Conservation (phyloP, 1,140 invertebrate genomes). For the Pomacea maculata region DNA sequence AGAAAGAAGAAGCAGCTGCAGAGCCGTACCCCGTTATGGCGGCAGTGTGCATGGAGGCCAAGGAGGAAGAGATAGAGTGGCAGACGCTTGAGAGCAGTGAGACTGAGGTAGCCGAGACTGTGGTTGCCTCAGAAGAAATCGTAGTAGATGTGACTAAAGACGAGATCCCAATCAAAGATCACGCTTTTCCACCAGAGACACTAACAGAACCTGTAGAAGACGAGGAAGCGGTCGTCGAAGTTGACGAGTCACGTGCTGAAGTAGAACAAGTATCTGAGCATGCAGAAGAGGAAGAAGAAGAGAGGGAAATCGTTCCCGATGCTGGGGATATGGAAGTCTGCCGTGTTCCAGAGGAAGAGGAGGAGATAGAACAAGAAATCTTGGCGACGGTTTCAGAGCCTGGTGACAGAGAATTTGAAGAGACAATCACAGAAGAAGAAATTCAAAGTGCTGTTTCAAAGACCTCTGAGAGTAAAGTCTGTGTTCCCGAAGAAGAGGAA, state of each 20-base stretch:
- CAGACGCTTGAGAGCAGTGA: neutral
- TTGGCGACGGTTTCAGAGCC: neutral
- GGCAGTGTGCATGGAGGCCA: no score
- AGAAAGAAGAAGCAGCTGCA: slow-evolving; percentile 4
- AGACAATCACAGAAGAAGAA: neutral
- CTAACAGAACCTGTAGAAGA: neutral
- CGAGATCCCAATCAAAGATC: neutral
- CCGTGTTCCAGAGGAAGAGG: no score
- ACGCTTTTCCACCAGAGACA: neutral
- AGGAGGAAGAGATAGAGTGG: no score
- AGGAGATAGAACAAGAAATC: neutral
- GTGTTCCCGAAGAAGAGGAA: slow-evolving; percentile 26
- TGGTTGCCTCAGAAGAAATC: no score
- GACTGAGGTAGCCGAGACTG: neutral
- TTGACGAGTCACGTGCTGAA: neutral
- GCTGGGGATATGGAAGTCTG: neutral
- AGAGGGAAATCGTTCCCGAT: neutral
- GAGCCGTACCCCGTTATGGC: neutral
- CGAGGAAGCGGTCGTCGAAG: neutral
- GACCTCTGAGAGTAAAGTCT: neutral
- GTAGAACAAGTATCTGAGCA: neutral
- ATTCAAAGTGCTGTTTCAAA: neutral
- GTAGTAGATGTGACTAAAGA: neutral
- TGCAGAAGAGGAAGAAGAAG: neutral
- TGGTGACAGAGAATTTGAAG: no score